phyloP scores from a whole-genome alignment of 2,888 invertebrate species.

The Globia sparganii region DNA sequence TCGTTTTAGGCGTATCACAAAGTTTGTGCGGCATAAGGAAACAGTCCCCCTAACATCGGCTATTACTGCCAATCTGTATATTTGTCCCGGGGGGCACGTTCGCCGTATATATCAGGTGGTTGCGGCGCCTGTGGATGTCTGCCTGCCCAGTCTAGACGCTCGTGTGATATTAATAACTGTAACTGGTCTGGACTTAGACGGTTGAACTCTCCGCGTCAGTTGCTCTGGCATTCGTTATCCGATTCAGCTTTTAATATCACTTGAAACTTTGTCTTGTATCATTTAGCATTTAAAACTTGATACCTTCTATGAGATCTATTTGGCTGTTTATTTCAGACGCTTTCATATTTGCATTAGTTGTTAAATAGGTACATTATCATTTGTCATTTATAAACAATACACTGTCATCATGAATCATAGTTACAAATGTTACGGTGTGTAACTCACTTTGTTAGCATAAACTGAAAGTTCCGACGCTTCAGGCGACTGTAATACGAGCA shows the following conservation, averaged over 20 bases:
- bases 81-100: constrained; percentile 65
- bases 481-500: constrained; percentile 15
- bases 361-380: neutral
- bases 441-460: constrained; percentile 13
- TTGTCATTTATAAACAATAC: neutral
- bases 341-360: neutral
- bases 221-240: constrained; percentile 19
- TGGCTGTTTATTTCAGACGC: neutral
- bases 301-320: neutral
- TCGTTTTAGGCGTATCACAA: constrained; percentile 54
- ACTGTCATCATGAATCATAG: constrained; percentile 3
- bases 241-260: constrained; percentile 31
- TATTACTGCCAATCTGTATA: constrained; percentile 65
- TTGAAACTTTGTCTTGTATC: constrained; percentile 24
- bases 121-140: constrained; percentile 46
- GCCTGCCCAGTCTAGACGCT: constrained; percentile 59
- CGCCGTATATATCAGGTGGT: constrained; percentile 60
- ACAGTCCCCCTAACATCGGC: constrained; percentile 48
- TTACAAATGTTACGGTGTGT: constrained; percentile 1
- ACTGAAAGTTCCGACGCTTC: constrained; percentile 21
- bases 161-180: constrained; percentile 64
- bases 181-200: constrained; percentile 56
- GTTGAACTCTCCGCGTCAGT: constrained; percentile 46
- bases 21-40: constrained; percentile 55
- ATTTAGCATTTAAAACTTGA: constrained; percentile 12